Evolutionary conservation across 2,797 vertebrate genomes (phyloP), one percentile per base, ranked within the genome.

Genomic region (Arvicola amphibius): DNA sequence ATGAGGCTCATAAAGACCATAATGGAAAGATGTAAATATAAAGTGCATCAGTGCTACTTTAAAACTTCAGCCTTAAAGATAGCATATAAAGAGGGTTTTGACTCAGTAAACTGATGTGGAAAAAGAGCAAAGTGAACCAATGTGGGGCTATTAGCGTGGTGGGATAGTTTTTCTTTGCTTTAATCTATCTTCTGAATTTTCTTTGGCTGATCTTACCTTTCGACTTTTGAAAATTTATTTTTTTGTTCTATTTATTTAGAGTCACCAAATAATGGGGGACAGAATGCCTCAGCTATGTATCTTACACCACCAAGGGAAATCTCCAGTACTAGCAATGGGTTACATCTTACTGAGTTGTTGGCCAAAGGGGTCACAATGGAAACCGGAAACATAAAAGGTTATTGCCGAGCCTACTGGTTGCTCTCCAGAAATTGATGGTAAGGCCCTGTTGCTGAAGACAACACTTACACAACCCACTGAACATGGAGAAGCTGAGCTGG

Each of bases 51-150:
- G 88, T 23, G 6, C 74, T 61, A 63, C 34, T 90, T 93, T 69
- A 84, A 97, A 93, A 90, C 34, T 76, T 19, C 8, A 94, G 43
- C 5, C 74, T 73, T 95, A 19, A 59, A 37, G 59, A 34, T 27
- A 89, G 29, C 19, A 80, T 21, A 79, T 74, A 89, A 80, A 76
- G 11, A 87, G 53, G 21, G 10, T 51, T 96, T 90, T 80, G 65
- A 19, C 27, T 87, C 46, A 78, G 4, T 80, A 53, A 84, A 94
- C 7, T 3, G 0, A 21, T 34, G 73, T 3, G 84, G 69, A 89
- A 94, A 91, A 83, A 90, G 51, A 69, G 8, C 34, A 92, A 88
- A 29, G 37, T 71, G 11, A 81, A 95, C 25, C 53, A 83, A 93
- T 93, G 11, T 34, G 53, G 19, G 81, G 11, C 6, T 48, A 80